Percentiles rank a stretch among this genome's conserved stretches.
These are phyloP conservation scores for Epizoanthus fatuus DNA, from an alignment of 92 coral and sea anemone species.

Conservation along the genomic window DNA sequence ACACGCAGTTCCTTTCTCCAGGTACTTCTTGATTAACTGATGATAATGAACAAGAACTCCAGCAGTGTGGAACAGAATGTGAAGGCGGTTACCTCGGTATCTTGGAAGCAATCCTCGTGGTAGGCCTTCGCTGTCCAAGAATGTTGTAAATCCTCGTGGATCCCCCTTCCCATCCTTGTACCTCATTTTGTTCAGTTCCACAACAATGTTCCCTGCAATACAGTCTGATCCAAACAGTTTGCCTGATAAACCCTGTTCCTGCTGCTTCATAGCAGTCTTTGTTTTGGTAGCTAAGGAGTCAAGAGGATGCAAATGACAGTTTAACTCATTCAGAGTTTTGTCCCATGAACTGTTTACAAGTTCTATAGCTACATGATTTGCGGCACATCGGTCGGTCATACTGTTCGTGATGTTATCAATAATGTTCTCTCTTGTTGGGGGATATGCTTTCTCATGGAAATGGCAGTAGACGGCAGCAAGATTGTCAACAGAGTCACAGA, in stretches of 20 bases:
- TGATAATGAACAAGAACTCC: too few relatives aligned
- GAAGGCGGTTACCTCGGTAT: slow-evolving; percentile 5
- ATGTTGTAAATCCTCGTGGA: neutral
- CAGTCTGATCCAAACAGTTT: neutral
- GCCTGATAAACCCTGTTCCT: neutral
- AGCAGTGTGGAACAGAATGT: neutral
- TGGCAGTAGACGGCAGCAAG: slow-evolving; percentile 3
- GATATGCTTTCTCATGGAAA: neutral
- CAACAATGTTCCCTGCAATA: too few relatives aligned
- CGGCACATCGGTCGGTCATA: neutral
- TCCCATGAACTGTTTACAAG: neutral
- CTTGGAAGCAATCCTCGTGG: neutral
- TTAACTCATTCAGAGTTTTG: slow-evolving; percentile 10
- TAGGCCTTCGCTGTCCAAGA: slow-evolving; percentile 1
- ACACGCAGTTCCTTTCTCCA: too few relatives aligned
- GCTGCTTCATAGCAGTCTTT: neutral
- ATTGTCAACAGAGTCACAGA: neutral
- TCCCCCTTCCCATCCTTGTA: neutral
- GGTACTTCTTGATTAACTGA: too few relatives aligned
- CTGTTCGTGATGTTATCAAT: slow-evolving; percentile 1
- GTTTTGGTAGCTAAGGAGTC: slow-evolving; percentile 8
- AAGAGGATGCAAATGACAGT: slow-evolving; percentile 21
- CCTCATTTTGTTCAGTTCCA: too few relatives aligned
- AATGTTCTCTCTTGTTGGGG: neutral
- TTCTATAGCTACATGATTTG: neutral